These are phyloP conservation scores for Ommatoiulus sabulosus DNA, from an alignment of 2,888 invertebrate species.

Conservation along the genomic window DNA sequence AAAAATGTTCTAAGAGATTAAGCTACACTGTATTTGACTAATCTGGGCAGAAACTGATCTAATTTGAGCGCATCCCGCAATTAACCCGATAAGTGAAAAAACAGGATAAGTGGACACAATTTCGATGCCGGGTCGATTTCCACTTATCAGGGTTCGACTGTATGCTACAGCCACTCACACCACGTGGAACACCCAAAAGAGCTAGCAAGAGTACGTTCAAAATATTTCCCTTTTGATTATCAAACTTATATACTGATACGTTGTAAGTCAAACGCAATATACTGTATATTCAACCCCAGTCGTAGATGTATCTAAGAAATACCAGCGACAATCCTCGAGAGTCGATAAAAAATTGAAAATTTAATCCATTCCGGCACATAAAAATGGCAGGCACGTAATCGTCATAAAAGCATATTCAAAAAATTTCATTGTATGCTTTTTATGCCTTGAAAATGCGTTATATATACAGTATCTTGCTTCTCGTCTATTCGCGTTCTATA, in stretches of 20 bases:
- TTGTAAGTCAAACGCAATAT: background rate
- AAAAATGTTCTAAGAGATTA: too few relatives aligned
- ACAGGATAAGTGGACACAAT: too few relatives aligned
- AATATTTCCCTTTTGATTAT: background rate
- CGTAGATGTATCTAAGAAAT: background rate
- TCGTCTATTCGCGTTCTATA: background rate
- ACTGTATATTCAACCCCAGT: background rate
- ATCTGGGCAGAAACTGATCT: too few relatives aligned
- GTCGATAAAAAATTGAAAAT: slow-evolving; percentile 44
- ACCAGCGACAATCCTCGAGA: slow-evolving; percentile 17
- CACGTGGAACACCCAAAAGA: too few relatives aligned
- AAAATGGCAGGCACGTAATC: slow-evolving; percentile 36
- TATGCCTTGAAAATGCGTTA: background rate
- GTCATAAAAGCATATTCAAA: slow-evolving; percentile 23
- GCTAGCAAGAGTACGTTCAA: too few relatives aligned
- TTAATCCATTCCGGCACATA: slow-evolving; percentile 5
- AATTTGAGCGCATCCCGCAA: too few relatives aligned
- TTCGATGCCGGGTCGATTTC: too few relatives aligned
- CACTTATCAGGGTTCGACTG: too few relatives aligned
- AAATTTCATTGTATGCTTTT: slow-evolving; percentile 15
- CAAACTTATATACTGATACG: background rate
- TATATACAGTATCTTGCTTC: background rate
- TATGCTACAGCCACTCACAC: too few relatives aligned
- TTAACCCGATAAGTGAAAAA: too few relatives aligned
- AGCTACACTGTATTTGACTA: too few relatives aligned